These are phyloP conservation scores for Corynorhinus townsendii DNA, from an alignment of 2,113 vertebrate species.

Conservation along the genomic window DNA sequence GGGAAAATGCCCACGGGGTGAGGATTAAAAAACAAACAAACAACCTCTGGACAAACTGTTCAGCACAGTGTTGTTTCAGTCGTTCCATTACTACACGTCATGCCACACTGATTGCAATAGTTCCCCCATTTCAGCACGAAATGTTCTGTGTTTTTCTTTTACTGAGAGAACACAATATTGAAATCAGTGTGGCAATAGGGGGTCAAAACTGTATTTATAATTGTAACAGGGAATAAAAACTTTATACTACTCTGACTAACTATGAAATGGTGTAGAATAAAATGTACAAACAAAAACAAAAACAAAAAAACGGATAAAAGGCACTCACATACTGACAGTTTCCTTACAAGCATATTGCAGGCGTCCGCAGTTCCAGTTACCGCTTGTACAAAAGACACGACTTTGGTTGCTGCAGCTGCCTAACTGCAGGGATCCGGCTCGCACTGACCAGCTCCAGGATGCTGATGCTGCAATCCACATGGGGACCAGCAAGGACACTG, in stretches of 20 bases:
- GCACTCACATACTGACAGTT: neutral
- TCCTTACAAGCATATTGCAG: neutral
- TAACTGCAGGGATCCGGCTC: neutral
- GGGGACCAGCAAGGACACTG: neutral
- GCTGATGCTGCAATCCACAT: neutral
- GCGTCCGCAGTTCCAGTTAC: too few relatives aligned
- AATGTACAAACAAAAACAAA: too few relatives aligned
- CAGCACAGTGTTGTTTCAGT: neutral
- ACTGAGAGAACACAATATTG: neutral
- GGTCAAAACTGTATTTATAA: neutral
- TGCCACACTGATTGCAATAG: neutral
- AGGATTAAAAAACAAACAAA: too few relatives aligned
- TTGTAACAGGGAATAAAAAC: neutral
- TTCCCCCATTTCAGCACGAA: neutral
- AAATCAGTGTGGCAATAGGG: neutral
- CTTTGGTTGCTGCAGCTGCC: neutral
- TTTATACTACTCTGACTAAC: neutral
- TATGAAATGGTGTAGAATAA: too few relatives aligned
- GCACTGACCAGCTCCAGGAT: neutral
- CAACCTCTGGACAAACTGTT: neutral
- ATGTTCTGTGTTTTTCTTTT: neutral
- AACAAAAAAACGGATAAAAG: neutral
- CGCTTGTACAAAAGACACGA: neutral
- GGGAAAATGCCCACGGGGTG: too few relatives aligned
- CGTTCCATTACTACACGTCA: neutral